phyloP scores from a whole-genome alignment of 2,888 invertebrate genomes.

The Spatulosminthurus flaviceps region DNA sequence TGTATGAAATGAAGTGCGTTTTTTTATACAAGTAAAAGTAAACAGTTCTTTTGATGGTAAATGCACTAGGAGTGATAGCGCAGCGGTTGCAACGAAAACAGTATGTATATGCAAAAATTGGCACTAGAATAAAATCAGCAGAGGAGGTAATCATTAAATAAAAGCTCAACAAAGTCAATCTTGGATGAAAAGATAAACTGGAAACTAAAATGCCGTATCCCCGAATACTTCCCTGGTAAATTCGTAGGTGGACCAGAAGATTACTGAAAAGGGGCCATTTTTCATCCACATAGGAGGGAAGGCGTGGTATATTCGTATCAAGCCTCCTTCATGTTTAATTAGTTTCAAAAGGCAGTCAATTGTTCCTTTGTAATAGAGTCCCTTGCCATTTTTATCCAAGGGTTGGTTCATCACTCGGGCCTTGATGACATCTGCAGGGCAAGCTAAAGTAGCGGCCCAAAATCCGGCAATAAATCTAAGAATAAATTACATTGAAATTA shows the following conservation, averaged over 20 bases:
- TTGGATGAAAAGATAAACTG: no score
- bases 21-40: no score
- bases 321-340: constrained; percentile 4
- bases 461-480: not conserved
- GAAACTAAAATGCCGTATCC: not conserved
- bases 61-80: no score
- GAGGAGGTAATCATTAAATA: no score
- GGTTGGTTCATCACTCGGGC: constrained; percentile 29
- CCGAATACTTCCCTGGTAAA: not conserved
- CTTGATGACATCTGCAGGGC: not conserved
- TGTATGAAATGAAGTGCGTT: no score
- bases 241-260: not conserved
- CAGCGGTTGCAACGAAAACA: no score
- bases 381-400: not conserved
- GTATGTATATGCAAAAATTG: no score
- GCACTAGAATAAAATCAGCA: no score
- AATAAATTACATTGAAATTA: not conserved
- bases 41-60: no score
- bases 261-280: not conserved
- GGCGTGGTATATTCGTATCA: not conserved
- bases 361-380: constrained; percentile 18
- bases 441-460: not conserved
- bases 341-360: not conserved
- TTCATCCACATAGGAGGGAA: not conserved
- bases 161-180: no score